Conservation (phyloP, 2,888 invertebrate genomes). For the Troides oblongomaculatus region DNA sequence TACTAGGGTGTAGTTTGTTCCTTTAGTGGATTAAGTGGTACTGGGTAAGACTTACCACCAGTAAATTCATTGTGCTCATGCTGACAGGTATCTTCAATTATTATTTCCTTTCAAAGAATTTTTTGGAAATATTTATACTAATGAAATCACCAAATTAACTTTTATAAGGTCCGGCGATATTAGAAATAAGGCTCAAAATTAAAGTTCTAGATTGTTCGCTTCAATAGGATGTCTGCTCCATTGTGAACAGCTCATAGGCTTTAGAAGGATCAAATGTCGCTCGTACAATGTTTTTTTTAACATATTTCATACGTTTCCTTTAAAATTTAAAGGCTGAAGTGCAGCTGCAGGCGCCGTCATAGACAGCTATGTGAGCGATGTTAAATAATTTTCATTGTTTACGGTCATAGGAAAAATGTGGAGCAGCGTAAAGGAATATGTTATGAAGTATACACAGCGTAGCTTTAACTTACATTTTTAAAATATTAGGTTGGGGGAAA, state of each 20-base stretch:
- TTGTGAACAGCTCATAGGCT: conserved; percentile 3
- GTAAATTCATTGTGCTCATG: too few relatives aligned
- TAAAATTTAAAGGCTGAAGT: conserved; percentile 25
- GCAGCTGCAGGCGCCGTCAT: conserved; percentile 16
- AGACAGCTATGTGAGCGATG: conserved; percentile 10
- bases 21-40: too few relatives aligned
- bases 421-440: neutral
- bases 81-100: too few relatives aligned
- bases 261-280: conserved; percentile 1
- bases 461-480: too few relatives aligned
- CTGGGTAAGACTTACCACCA: too few relatives aligned
- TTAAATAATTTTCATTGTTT: conserved; percentile 7
- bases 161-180: neutral
- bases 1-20: too few relatives aligned
- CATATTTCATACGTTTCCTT: conserved; percentile 10
- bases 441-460: neutral
- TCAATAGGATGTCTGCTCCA: conserved; percentile 3
- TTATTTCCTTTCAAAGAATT: too few relatives aligned
- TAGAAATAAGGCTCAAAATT: conserved; percentile 7
- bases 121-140: too few relatives aligned
- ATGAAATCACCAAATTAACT: too few relatives aligned
- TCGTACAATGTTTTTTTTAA: conserved; percentile 11
- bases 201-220: conserved; percentile 10
- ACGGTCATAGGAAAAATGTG: neutral
- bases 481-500: too few relatives aligned